Percentiles rank a stretch among this genome's conserved stretches.
These are phyloP conservation scores for Glyphotaelius pellucidus DNA, from an alignment of 2,888 invertebrate species.

Conservation along the genomic window DNA sequence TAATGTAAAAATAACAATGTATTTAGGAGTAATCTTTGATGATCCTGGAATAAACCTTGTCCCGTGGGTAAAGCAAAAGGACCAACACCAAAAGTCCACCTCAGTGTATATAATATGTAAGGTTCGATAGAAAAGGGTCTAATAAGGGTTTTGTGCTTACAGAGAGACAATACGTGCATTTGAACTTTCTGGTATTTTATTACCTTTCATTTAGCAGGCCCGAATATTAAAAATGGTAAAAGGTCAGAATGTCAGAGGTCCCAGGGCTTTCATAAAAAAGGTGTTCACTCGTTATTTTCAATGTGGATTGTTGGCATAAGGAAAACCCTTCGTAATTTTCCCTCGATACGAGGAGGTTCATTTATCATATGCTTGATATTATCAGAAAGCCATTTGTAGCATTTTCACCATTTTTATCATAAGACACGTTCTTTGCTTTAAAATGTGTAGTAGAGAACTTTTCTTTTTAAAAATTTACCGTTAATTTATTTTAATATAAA, in stretches of 20 bases:
- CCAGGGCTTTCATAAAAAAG: background rate
- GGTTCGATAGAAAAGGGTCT: background rate
- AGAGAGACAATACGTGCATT: background rate
- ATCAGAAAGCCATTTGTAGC: background rate
- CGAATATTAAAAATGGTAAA: background rate
- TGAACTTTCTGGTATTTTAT: background rate
- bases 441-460: background rate
- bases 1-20: no score
- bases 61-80: background rate
- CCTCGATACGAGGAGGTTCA: background rate
- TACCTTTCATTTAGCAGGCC: background rate
- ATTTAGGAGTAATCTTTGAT: background rate
- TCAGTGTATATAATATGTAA: background rate
- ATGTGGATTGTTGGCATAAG: background rate
- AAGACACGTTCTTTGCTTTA: background rate
- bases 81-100: background rate
- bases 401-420: background rate
- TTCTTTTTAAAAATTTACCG: background rate
- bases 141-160: background rate
- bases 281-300: background rate
- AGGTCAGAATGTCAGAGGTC: background rate
- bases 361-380: background rate
- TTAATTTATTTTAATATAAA: background rate
- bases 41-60: background rate
- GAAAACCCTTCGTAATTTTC: background rate